A percentile compares a stretch with the other conserved stretches of the same genome.
These are phyloP conservation scores for Saguinus midas DNA, from an alignment of 2,113 vertebrate genomes.

Conservation along the genomic window DNA sequence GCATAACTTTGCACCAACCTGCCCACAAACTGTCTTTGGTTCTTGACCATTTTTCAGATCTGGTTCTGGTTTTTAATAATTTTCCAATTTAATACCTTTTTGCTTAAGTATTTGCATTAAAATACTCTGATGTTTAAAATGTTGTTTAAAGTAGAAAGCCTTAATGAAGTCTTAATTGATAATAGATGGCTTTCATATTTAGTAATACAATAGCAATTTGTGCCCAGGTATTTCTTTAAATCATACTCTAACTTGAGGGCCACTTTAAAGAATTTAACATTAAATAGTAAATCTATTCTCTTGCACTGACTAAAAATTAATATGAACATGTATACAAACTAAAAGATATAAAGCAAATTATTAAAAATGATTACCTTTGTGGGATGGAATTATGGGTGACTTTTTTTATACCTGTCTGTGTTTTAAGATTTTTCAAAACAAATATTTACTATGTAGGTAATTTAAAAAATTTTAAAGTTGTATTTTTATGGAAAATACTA, in stretches of 20 bases:
- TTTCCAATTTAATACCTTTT: neutral
- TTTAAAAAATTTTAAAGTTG: neutral
- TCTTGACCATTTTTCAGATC: neutral
- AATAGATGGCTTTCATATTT: neutral
- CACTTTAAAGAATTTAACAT: neutral
- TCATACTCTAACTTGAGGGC: neutral
- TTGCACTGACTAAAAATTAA: neutral
- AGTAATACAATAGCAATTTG: neutral
- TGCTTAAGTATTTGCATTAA: neutral
- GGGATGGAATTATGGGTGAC: neutral
- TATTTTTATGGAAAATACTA: neutral
- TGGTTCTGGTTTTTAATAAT: neutral
- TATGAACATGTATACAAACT: neutral
- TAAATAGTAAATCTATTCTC: neutral
- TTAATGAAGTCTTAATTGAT: neutral
- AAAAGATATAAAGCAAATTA: neutral
- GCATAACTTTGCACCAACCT: neutral
- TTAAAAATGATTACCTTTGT: neutral
- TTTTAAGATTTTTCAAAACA: constrained; percentile 16
- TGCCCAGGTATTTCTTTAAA: neutral
- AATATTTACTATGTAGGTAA: neutral
- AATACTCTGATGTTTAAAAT: neutral
- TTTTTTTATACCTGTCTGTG: neutral
- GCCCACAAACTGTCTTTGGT: neutral
- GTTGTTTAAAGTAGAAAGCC: neutral